Evolutionary conservation across 2,888 invertebrate genomes (phyloP).

Genomic region (Caenorhabditis sinica): DNA sequence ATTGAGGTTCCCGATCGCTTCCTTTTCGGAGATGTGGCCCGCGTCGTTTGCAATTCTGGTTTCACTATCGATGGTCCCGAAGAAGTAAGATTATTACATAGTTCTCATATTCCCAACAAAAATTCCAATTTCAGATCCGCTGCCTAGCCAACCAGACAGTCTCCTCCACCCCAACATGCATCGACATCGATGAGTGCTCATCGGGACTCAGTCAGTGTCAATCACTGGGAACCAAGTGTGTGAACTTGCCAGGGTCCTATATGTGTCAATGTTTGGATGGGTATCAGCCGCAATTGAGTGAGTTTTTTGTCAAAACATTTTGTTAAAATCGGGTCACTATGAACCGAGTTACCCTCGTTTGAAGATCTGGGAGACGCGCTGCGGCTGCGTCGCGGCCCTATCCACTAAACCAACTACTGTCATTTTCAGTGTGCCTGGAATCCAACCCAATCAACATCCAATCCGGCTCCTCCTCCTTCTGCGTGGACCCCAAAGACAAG

Average conservation of each 20-base stretch:
- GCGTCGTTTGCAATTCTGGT: conserved; percentile 80
- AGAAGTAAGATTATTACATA: conserved; percentile 59
- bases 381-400: too few species aligned
- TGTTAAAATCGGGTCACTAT: too few species aligned
- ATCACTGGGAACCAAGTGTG: conserved; percentile 73
- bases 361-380: too few species aligned
- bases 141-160: conserved; percentile 83
- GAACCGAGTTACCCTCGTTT: too few species aligned
- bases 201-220: conserved; percentile 79
- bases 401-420: too few species aligned
- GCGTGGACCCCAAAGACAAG: conserved; percentile 10
- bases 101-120: neutral
- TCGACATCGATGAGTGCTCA: conserved; percentile 83
- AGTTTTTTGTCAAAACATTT: too few species aligned
- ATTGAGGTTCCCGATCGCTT: conserved; percentile 70
- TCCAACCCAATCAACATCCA: conserved; percentile 39
- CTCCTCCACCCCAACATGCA: conserved; percentile 78
- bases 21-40: conserved; percentile 80
- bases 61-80: conserved; percentile 79
- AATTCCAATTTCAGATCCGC: conserved; percentile 62
- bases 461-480: neutral
- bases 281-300: conserved; percentile 81
- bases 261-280: conserved; percentile 81
- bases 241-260: conserved; percentile 83
- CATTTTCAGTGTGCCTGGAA: conserved; percentile 64